These are phyloP conservation scores for Salmo trutta DNA, from an alignment of 2,797 vertebrate species.

Conservation along the genomic window DNA sequence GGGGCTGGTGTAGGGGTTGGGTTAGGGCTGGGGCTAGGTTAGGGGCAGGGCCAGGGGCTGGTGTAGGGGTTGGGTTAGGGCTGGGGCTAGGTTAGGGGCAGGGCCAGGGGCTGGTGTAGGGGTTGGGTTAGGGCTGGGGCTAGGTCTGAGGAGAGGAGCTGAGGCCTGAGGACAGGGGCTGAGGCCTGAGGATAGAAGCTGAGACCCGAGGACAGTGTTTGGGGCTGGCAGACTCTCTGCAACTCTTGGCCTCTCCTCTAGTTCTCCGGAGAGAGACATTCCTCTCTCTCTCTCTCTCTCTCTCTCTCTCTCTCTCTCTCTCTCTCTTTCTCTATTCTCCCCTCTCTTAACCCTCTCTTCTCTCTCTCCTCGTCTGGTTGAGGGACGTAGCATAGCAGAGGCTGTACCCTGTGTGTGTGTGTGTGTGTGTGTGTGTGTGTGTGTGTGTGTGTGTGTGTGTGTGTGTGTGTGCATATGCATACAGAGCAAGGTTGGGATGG, in stretches of 20 bases:
- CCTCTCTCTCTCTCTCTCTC: conserved; percentile 54
- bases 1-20: too few relatives aligned
- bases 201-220: not conserved
- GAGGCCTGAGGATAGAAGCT: not conserved
- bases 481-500: too few relatives aligned
- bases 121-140: too few relatives aligned
- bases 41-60: too few relatives aligned
- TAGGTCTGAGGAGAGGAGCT: too few relatives aligned
- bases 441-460: conserved; percentile 16
- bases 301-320: too few relatives aligned
- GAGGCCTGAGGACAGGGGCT: too few relatives aligned
- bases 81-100: too few relatives aligned
- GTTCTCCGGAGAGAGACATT: conserved; percentile 89
- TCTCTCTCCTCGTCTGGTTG: conserved; percentile 8
- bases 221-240: conserved; percentile 46
- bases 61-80: too few relatives aligned
- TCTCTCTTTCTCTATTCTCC: conserved; percentile 5
- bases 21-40: too few relatives aligned
- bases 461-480: not conserved
- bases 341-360: not conserved
- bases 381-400: not conserved
- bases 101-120: too few relatives aligned
- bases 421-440: conserved; percentile 17
- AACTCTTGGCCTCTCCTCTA: conserved; percentile 78
- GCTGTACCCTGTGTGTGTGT: not conserved